Conservation (phyloP, 2,888 invertebrate species). For the Philopedon plagiatum region DNA sequence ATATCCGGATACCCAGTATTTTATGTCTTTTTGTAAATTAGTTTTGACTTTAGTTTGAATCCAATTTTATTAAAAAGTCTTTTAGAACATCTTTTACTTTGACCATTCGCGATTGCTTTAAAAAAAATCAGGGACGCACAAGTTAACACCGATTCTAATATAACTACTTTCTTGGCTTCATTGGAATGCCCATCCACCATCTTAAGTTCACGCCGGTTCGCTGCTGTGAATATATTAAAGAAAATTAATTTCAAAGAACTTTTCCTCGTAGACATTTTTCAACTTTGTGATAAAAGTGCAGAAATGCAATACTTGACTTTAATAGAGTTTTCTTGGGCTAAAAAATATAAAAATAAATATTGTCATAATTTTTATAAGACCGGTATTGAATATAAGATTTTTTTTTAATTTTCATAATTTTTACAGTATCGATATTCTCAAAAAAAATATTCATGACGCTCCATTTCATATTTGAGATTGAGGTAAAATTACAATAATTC, state of each 20-base stretch:
- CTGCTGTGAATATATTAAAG: conserved; percentile 4
- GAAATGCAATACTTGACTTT: neutral
- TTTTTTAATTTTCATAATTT: no score
- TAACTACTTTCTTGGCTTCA: conserved; percentile 2
- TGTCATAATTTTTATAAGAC: no score
- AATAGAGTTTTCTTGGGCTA: neutral
- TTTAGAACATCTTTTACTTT: neutral
- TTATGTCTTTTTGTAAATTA: no score
- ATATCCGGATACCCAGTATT: no score
- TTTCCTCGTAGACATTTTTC: conserved; percentile 2
- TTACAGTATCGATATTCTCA: no score
- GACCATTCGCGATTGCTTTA: neutral
- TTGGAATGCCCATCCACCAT: neutral
- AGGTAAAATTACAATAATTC: no score
- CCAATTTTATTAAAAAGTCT: no score
- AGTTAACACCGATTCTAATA: conserved; percentile 7
- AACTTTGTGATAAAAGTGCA: neutral
- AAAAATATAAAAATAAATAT: no score
- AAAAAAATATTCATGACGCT: no score
- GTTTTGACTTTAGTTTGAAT: no score
- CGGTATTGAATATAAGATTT: no score
- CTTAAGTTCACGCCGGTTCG: neutral
- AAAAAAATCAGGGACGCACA: neutral
- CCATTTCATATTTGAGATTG: no score
- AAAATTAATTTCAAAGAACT: conserved; percentile 9